Conservation (phyloP, 2,888 invertebrate species). For the Tipula helvola region DNA sequence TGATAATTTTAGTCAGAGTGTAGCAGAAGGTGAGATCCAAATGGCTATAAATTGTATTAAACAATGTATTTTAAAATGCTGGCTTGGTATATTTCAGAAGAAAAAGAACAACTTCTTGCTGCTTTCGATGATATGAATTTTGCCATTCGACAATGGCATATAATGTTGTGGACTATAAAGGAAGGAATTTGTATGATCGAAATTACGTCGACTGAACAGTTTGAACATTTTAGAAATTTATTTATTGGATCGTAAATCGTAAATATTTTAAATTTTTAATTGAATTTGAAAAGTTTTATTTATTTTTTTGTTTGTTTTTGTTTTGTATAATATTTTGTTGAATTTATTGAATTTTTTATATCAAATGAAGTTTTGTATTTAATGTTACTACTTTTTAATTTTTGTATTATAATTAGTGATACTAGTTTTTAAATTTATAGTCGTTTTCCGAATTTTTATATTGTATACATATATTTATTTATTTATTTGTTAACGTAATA, state of each 20-base stretch:
- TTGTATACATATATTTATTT: background rate
- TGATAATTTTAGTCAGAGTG: background rate
- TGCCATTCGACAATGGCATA: background rate
- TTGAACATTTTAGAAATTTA: background rate
- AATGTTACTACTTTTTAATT: background rate
- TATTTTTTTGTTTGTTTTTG: background rate
- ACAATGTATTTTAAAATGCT: background rate
- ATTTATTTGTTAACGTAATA: background rate
- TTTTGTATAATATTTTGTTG: background rate
- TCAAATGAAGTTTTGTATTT: background rate
- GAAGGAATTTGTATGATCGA: background rate
- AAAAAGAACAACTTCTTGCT: background rate
- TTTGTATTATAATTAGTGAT: background rate
- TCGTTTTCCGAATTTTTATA: background rate
- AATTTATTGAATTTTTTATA: background rate
- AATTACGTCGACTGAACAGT: background rate
- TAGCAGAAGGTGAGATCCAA: background rate
- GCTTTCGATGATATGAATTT: background rate
- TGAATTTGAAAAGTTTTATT: background rate
- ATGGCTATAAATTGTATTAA: background rate
- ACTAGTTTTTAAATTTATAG: background rate
- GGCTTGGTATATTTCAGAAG: background rate
- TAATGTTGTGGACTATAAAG: background rate
- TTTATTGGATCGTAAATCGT: background rate
- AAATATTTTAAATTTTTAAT: background rate